A percentile compares a stretch with the other conserved stretches of the same genome.
These are phyloP conservation scores for Drosophila anomalata DNA, from an alignment of 2,888 invertebrate genomes.

Conservation along the genomic window DNA sequence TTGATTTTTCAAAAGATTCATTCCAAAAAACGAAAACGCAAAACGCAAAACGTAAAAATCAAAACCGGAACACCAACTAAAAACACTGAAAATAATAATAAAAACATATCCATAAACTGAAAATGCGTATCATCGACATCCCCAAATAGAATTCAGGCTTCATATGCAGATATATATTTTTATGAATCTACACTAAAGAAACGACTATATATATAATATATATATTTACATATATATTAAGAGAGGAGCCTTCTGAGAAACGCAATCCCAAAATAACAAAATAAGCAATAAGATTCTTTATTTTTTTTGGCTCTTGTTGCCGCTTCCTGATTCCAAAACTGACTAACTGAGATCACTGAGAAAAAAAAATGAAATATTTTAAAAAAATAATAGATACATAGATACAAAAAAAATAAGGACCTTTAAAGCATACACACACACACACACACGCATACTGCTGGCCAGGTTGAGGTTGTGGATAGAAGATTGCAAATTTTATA, in stretches of 20 bases:
- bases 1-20: conserved; percentile 18
- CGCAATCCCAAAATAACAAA: conserved; percentile 16
- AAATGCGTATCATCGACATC: conserved; percentile 16
- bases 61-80: conserved; percentile 6
- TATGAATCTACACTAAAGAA: conserved; percentile 22
- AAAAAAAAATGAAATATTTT: not conserved
- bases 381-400: conserved; percentile 4
- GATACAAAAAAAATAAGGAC: conserved; percentile 6
- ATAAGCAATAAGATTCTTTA: conserved; percentile 12
- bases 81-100: conserved; percentile 1
- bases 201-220: conserved; percentile 5
- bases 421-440: conserved; percentile 12
- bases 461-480: conserved; percentile 45
- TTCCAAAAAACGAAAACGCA: conserved; percentile 5
- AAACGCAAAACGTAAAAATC: conserved; percentile 1
- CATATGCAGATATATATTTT: conserved; percentile 39
- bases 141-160: conserved; percentile 22
- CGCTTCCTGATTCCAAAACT: conserved; percentile 43
- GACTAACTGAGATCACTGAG: conserved; percentile 12
- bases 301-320: conserved; percentile 27
- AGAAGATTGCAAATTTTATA: conserved; percentile 33
- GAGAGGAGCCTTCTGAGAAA: conserved; percentile 23
- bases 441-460: conserved; percentile 43
- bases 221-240: conserved; percentile 29
- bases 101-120: conserved; percentile 35